Conservation (phyloP, 1,140 invertebrate species). For the Babylonia areolata region DNA sequence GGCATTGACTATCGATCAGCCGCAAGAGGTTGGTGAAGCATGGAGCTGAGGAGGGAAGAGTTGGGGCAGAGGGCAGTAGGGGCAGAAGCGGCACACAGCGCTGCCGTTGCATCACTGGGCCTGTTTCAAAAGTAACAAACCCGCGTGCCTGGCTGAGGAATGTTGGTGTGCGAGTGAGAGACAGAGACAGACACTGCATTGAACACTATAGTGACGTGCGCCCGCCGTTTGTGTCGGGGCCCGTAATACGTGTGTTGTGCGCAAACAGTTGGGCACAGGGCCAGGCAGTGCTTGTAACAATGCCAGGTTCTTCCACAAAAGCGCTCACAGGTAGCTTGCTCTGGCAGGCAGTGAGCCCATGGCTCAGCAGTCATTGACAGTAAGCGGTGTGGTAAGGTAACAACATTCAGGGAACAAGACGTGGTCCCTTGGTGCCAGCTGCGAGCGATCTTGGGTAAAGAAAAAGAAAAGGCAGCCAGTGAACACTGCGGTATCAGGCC, state of each 20-base stretch:
- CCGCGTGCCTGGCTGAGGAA: no score
- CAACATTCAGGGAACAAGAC: no score
- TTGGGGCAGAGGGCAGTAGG: no score
- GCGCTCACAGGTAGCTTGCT: conserved; percentile 2
- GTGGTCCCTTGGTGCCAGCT: no score
- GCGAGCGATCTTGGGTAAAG: neutral
- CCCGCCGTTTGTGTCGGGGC: neutral
- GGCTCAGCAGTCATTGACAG: conserved; percentile 30
- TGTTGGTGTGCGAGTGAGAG: neutral
- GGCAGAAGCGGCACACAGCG: no score
- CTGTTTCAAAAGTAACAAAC: no score
- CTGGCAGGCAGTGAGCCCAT: conserved; percentile 14
- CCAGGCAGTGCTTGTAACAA: neutral
- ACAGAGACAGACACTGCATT: neutral
- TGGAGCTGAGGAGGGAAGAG: no score
- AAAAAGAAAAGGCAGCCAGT: neutral
- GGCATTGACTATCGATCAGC: no score
- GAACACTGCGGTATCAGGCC: neutral
- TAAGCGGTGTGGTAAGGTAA: neutral
- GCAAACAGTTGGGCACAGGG: neutral
- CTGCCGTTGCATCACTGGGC: no score
- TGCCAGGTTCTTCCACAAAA: neutral
- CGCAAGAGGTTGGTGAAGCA: no score
- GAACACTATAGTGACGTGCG: neutral
- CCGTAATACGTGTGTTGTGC: neutral